Percentiles rank a stretch among this genome's conserved stretches.
Conservation (phyloP, 2,113 vertebrate species). For the Notarius quadriscutis region DNA sequence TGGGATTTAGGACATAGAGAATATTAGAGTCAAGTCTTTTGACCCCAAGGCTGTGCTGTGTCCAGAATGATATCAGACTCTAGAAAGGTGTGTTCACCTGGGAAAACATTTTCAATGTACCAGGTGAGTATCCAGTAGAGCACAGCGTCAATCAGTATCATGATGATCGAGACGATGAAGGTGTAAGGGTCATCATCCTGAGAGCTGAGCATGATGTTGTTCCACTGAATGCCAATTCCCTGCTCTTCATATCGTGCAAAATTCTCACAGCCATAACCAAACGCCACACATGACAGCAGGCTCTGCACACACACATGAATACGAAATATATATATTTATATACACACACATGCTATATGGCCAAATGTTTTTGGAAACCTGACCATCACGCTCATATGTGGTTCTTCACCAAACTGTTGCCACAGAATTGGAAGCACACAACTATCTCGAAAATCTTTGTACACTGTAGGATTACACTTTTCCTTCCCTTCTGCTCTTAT, state of each 20-base stretch:
- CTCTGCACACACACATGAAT: constrained; percentile 73
- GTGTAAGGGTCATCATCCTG: constrained; percentile 83
- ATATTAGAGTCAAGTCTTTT: background rate
- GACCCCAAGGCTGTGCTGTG: background rate
- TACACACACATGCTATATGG: background rate
- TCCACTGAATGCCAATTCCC: constrained; percentile 92
- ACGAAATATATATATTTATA: background rate
- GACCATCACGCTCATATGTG: no score
- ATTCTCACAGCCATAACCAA: constrained; percentile 92
- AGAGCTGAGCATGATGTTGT: constrained; percentile 83
- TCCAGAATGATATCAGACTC: background rate
- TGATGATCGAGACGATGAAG: constrained; percentile 82
- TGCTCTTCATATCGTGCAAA: constrained; percentile 91
- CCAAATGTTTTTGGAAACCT: no score
- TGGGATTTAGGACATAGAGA: constrained; percentile 55
- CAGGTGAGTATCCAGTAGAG: constrained; percentile 90
- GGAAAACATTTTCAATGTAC: constrained; percentile 96
- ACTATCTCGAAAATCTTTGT: no score
- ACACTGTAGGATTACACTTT: no score
- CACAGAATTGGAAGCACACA: no score
- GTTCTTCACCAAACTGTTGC: no score
- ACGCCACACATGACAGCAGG: constrained; percentile 91
- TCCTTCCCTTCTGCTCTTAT: no score
- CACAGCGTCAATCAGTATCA: constrained; percentile 87
- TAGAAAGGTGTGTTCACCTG: constrained; percentile 74